These are phyloP conservation scores for Silurus meridionalis DNA, from an alignment of 2,113 vertebrate genomes.

Conservation along the genomic window DNA sequence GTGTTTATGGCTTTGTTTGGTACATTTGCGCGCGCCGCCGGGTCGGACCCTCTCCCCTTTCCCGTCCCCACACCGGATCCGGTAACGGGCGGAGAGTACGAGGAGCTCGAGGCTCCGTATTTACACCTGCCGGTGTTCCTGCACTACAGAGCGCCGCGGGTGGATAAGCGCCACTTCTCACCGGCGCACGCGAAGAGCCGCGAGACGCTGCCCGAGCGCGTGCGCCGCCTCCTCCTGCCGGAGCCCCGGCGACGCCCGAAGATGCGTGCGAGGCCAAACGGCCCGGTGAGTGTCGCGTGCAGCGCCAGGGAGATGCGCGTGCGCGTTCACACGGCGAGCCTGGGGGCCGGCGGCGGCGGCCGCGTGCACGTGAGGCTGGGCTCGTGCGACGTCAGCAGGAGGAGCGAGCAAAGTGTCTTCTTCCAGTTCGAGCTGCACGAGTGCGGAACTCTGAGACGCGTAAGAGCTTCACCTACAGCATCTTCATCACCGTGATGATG, in stretches of 20 bases:
- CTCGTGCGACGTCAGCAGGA: constrained; percentile 55
- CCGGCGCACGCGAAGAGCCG: constrained; percentile 50
- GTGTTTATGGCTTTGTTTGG: background rate
- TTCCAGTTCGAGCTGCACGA: constrained; percentile 59
- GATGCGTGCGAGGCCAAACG: background rate
- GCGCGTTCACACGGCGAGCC: constrained; percentile 52
- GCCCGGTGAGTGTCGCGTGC: constrained; percentile 54
- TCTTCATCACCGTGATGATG: no score
- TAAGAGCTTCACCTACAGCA: constrained; percentile 6
- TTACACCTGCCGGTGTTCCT: constrained; percentile 63
- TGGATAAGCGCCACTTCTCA: constrained; percentile 57
- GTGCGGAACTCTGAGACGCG: constrained; percentile 65
- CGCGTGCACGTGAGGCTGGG: constrained; percentile 58
- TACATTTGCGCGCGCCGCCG: background rate
- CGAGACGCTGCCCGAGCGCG: constrained; percentile 47
- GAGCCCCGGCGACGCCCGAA: background rate
- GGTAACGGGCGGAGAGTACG: background rate
- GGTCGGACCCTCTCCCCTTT: background rate
- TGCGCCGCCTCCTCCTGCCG: constrained; percentile 59
- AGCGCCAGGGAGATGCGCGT: constrained; percentile 59
- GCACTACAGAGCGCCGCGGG: constrained; percentile 57
- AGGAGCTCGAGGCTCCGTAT: constrained; percentile 35
- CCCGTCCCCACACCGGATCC: background rate
- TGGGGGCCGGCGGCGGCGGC: constrained; percentile 17
- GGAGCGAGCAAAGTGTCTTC: constrained; percentile 46